Conservation (phyloP, 2,113 vertebrate genomes). For the Erinaceus europaeus region DNA sequence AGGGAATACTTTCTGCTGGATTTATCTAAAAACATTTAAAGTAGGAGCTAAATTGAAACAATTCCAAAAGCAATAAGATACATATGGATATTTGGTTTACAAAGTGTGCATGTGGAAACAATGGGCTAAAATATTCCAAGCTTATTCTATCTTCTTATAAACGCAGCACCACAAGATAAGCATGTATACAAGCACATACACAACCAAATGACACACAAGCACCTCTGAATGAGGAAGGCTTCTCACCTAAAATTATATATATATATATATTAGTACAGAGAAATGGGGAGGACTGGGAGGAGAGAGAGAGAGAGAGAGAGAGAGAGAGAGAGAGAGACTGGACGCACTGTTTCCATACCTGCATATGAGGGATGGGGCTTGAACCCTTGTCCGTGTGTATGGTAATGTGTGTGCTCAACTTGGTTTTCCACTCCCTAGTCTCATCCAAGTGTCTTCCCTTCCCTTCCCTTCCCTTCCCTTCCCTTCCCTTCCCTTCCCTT, state of each 20-base stretch:
- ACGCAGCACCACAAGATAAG: conserved; percentile 58
- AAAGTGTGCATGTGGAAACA: conserved; percentile 53
- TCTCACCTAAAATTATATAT: neutral
- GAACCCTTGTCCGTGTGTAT: too few species aligned
- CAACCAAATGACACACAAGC: neutral
- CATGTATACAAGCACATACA: neutral
- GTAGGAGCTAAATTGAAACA: conserved; percentile 56
- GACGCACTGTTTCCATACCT: too few species aligned
- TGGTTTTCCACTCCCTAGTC: too few species aligned
- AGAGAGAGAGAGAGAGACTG: too few species aligned
- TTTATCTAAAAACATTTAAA: conserved; percentile 68
- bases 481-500: too few species aligned
- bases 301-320: too few species aligned
- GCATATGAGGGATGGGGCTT: too few species aligned
- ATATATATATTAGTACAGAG: too few species aligned
- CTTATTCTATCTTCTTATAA: conserved; percentile 16
- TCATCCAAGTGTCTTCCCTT: too few species aligned
- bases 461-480: too few species aligned
- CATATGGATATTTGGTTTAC: conserved; percentile 38
- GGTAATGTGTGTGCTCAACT: too few species aligned
- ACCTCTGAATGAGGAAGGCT: conserved; percentile 12
- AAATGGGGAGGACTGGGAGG: too few species aligned
- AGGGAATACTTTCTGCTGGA: conserved; percentile 65
- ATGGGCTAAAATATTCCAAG: conserved; percentile 49
- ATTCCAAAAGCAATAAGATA: conserved; percentile 48